Evolutionary conservation across 1,140 invertebrate species (phyloP).

Genomic region (Drosophila virilis): DNA sequence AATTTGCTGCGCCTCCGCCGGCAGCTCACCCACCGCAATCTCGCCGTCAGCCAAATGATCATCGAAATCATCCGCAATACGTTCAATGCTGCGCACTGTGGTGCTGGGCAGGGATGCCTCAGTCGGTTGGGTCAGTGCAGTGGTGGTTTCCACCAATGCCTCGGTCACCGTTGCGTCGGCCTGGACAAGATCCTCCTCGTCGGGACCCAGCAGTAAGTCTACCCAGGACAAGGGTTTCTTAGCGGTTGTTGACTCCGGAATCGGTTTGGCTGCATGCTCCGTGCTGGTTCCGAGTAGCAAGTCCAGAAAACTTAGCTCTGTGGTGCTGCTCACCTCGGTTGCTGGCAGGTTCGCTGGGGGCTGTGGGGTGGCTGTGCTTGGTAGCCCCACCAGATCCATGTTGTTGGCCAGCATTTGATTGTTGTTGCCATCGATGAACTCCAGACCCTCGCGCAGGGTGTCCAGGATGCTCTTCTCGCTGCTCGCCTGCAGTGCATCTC

Average conservation of each 20-base stretch:
- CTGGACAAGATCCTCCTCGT: slow-evolving; percentile 56
- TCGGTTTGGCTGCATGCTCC: neutral
- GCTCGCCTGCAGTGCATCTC: slow-evolving; percentile 46
- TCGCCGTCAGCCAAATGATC: slow-evolving; percentile 62
- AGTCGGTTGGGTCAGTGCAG: too few species aligned
- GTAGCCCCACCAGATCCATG: slow-evolving; percentile 50
- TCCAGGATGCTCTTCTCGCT: slow-evolving; percentile 81
- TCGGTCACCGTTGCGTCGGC: slow-evolving; percentile 24
- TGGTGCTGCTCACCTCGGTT: slow-evolving; percentile 35
- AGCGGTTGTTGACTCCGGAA: slow-evolving; percentile 35
- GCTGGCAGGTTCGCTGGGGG: slow-evolving; percentile 10
- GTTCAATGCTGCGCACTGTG: slow-evolving; percentile 55
- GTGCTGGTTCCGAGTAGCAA: slow-evolving; percentile 68
- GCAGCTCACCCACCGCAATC: slow-evolving; percentile 63
- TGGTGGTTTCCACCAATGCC: slow-evolving; percentile 10
- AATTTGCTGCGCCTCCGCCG: slow-evolving; percentile 66
- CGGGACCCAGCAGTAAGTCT: slow-evolving; percentile 70
- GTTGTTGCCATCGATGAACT: slow-evolving; percentile 82
- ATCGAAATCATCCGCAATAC: slow-evolving; percentile 70
- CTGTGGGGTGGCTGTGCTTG: slow-evolving; percentile 23
- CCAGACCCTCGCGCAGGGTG: slow-evolving; percentile 75
- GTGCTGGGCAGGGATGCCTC: slow-evolving; percentile 3
- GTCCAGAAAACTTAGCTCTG: slow-evolving; percentile 65
- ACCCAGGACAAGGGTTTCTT: slow-evolving; percentile 74
- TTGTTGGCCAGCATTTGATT: slow-evolving; percentile 75